Conservation (phyloP, 2,888 invertebrate genomes). For the Leptinotarsa tumamoca region DNA sequence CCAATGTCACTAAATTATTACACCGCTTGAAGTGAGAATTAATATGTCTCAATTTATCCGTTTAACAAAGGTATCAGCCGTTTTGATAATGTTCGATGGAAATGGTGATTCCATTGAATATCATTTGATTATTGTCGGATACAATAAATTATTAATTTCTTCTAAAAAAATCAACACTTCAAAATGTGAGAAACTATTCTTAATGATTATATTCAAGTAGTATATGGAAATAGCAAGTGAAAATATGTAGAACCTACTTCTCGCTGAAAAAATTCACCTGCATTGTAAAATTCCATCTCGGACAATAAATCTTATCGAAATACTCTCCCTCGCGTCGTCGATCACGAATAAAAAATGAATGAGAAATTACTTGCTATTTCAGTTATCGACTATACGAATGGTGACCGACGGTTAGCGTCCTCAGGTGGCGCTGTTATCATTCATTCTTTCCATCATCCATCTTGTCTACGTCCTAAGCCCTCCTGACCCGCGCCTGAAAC, state of each 20-base stretch:
- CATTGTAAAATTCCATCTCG: neutral
- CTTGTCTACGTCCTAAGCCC: slow-evolving; percentile 51
- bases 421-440: slow-evolving; percentile 58
- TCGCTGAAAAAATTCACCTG: neutral
- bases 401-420: slow-evolving; percentile 58
- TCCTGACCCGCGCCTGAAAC: slow-evolving; percentile 46
- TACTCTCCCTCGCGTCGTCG: slow-evolving; percentile 6
- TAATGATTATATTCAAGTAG: too few species aligned
- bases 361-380: slow-evolving; percentile 54
- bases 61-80: too few species aligned
- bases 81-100: too few species aligned
- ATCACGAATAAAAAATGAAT: slow-evolving; percentile 41
- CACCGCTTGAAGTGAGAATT: too few species aligned
- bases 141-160: too few species aligned
- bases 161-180: too few species aligned
- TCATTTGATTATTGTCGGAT: too few species aligned
- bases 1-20: too few species aligned
- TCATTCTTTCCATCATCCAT: slow-evolving; percentile 52
- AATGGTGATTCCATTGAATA: too few species aligned
- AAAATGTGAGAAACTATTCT: too few species aligned
- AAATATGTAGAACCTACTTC: too few species aligned
- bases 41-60: too few species aligned
- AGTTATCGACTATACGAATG: slow-evolving; percentile 55
- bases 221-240: neutral
- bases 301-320: slow-evolving; percentile 15